Evolutionary conservation across 2,797 vertebrate species (phyloP).

Genomic region (Acanthiza pusilla): DNA sequence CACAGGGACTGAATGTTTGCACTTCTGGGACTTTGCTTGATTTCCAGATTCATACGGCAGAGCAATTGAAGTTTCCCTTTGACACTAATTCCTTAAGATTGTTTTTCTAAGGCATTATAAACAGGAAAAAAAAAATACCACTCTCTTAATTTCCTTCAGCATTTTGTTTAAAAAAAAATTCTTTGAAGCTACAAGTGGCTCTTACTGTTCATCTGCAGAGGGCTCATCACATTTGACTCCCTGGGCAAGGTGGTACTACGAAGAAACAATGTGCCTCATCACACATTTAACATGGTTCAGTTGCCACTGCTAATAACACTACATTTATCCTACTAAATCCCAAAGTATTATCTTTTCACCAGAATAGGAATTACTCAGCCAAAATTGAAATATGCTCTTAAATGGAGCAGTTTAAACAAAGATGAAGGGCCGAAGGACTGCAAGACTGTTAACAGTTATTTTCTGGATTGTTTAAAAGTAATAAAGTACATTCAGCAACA

Average conservation of each 20-base stretch:
- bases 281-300: neutral
- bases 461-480: neutral
- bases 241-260: neutral
- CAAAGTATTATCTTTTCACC: neutral
- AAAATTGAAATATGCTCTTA: neutral
- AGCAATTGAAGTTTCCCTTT: neutral
- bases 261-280: neutral
- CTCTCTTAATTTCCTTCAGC: neutral
- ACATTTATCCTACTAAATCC: slow-evolving; percentile 10
- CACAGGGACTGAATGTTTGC: neutral
- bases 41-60: neutral
- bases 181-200: neutral
- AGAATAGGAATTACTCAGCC: neutral
- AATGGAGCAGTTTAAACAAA: neutral
- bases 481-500: neutral
- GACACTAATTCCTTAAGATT: neutral
- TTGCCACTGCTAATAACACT: neutral
- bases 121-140: neutral
- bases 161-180: neutral
- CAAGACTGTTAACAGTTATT: neutral
- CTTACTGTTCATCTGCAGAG: neutral
- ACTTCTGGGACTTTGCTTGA: neutral
- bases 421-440: neutral
- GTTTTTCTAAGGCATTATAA: neutral
- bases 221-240: neutral